Conservation (phyloP, 2,113 vertebrate species). For the Falco punctatus region DNA sequence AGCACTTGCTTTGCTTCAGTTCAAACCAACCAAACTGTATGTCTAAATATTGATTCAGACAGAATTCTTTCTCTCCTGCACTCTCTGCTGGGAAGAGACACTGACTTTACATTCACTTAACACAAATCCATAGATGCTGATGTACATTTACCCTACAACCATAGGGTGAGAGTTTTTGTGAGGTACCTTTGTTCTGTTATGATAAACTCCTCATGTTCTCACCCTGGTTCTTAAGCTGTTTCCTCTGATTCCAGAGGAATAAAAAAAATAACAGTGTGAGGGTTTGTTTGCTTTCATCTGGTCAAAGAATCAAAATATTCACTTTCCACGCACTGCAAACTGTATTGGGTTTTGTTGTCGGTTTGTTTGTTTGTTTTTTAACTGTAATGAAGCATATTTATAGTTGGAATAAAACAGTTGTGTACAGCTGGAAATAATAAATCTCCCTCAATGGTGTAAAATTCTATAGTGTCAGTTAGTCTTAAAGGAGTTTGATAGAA, state of each 20-base stretch:
- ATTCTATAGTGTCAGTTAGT: neutral
- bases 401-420: neutral
- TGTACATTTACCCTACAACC: neutral
- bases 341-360: neutral
- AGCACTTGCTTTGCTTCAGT: neutral
- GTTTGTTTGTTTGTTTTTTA: neutral
- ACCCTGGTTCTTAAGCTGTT: neutral
- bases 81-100: neutral
- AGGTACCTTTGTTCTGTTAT: neutral
- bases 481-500: neutral
- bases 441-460: neutral
- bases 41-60: slow-evolving; percentile 24
- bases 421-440: neutral
- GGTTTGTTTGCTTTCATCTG: neutral
- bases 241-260: neutral
- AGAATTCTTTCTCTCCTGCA: neutral
- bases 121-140: neutral
- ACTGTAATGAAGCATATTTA: neutral
- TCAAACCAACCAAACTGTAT: neutral
- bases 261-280: neutral
- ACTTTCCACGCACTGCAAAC: neutral
- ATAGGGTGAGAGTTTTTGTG: neutral
- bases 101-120: neutral
- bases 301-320: neutral
- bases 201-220: neutral